Conservation (phyloP, 2,797 vertebrate species). For the Micrastur ruficollis region DNA sequence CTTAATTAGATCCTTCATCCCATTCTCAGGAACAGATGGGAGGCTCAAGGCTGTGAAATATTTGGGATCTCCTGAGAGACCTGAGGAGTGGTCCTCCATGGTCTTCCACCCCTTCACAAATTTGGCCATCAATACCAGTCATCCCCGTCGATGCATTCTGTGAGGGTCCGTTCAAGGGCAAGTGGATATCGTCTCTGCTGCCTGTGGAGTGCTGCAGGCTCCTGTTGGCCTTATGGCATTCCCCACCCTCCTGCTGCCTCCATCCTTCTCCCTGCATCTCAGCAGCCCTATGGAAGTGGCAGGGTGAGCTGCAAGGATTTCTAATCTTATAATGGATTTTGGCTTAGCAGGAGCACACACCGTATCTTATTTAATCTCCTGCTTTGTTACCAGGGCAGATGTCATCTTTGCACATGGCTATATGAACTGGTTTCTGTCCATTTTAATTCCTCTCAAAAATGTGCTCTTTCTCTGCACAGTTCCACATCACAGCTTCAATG, state of each 20-base stretch:
- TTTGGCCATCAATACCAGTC: background rate
- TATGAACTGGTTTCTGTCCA: background rate
- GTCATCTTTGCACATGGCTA: background rate
- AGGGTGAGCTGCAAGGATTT: background rate
- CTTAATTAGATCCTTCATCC: slow-evolving; percentile 41
- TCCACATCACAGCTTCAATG: background rate
- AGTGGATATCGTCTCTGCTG: background rate
- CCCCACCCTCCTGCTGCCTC: background rate
- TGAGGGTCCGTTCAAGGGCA: background rate
- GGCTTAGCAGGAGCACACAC: background rate
- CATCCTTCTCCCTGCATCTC: background rate
- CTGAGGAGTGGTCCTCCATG: background rate
- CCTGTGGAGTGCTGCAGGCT: background rate
- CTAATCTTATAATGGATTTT: background rate
- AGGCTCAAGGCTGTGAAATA: slow-evolving; percentile 9
- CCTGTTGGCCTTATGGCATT: background rate
- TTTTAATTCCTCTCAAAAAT: background rate
- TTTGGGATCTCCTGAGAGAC: background rate
- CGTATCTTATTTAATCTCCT: background rate
- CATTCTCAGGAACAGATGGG: slow-evolving; percentile 1
- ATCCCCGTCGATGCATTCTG: background rate
- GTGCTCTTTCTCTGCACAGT: background rate
- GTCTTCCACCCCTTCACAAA: background rate
- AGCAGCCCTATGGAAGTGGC: background rate
- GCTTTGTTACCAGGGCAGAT: background rate